These are phyloP conservation scores for Callospermophilus lateralis DNA, from an alignment of 2,113 vertebrate genomes.

Conservation along the genomic window DNA sequence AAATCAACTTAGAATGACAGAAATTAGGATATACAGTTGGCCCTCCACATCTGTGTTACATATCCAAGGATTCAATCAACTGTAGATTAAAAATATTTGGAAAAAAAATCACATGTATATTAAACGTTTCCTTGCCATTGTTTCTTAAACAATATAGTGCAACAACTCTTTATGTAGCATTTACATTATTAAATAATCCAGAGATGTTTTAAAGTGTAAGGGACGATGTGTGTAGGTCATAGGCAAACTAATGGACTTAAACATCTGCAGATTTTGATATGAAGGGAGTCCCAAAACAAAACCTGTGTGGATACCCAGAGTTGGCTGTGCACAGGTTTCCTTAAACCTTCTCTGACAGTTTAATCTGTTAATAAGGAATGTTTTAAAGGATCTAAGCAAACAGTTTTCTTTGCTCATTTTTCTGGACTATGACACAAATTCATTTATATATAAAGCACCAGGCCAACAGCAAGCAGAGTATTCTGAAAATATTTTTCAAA, in stretches of 20 bases:
- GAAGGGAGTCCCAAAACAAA: not conserved
- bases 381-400: not conserved
- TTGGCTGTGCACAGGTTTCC: not conserved
- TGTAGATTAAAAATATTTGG: not conserved
- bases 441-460: not conserved
- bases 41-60: not conserved
- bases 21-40: not conserved
- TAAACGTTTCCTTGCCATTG: not conserved
- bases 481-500: not conserved
- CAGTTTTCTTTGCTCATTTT: not conserved
- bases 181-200: not conserved
- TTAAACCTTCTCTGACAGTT: not conserved
- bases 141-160: not conserved
- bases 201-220: not conserved
- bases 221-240: not conserved
- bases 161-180: not conserved
- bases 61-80: not conserved
- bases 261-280: not conserved
- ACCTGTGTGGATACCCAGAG: not conserved
- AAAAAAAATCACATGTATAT: not conserved
- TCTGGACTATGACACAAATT: not conserved
- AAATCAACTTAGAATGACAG: slow-evolving; percentile 2
- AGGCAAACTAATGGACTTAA: not conserved
- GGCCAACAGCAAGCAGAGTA: not conserved
- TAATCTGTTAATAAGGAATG: not conserved